Base-by-base conservation (phyloP, 2,113 vertebrate genomes). In the Passer domesticus region DNA sequence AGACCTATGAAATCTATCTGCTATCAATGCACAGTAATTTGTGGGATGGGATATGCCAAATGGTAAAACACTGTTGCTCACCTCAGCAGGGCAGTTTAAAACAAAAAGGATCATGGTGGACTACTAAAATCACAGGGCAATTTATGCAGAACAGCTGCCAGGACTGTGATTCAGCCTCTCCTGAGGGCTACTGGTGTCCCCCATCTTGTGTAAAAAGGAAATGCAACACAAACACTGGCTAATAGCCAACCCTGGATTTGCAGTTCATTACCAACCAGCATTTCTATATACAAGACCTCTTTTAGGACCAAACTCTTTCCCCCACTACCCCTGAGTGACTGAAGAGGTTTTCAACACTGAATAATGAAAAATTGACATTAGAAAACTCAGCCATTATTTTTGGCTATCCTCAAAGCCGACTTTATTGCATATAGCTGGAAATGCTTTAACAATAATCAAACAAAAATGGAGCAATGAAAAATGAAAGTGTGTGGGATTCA, bases 251-350 rank as follows among this genome's bases (percentile, higher is more conserved):
- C 22, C 39, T 63, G 39, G 62, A 67, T 94, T 90, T 88, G 56
- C 33, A 92, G 46, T 53, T 95, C 70, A 66, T 79, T 92, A 91
- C 13, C 53, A 73, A 87, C 15, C 13, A 25, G 33, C 33, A 63
- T 37, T 78, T 82, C 63, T 46, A 85, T 19, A 62, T 14, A 58
- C 24, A 89, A 64, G 24, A 79, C 3, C 13, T 60, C 47, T 68
- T 81, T 64, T 31, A 87, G 66, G 17, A 91, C 4, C 58, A 75
- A 85, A 86, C 4, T 18, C 27, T 53, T 50, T 11, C 3, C 4
- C 18, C 27, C 27, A 2, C 7, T 2, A 4, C 8, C 30, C 14
- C 4, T 0, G 0, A 59, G 17, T 35, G 37, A 87, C 35, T 52
- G 43, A 82, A 72, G 74, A 59, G 6, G 2, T 17, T 84, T 94